Conservation (phyloP, 2,797 vertebrate genomes). For the Ceryle rudis region DNA sequence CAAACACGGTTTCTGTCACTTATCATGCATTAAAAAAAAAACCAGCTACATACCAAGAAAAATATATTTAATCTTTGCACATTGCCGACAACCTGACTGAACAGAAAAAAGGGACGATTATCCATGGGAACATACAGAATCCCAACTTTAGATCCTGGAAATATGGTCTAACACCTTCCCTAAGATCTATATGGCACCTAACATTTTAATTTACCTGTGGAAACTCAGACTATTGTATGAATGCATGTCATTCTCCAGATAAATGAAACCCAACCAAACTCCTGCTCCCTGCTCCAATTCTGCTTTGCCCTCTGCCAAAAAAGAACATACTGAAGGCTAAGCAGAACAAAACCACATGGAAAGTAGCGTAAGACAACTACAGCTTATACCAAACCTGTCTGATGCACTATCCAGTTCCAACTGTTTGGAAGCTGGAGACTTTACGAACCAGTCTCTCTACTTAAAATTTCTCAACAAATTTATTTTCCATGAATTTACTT, state of each 20-base stretch:
- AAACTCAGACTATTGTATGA: not conserved
- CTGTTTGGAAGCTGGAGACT: not conserved
- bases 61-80: not conserved
- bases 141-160: not conserved
- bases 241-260: not conserved
- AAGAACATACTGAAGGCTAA: not conserved
- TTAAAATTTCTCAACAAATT: not conserved
- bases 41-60: not conserved
- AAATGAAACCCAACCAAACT: not conserved
- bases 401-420: not conserved
- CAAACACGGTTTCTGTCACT: not conserved
- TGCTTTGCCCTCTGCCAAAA: not conserved
- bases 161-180: not conserved
- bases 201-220: not conserved
- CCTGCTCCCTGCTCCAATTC: not conserved
- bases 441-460: not conserved
- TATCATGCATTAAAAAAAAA: not conserved
- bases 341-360: not conserved
- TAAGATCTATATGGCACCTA: not conserved
- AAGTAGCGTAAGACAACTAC: not conserved
- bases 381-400: not conserved
- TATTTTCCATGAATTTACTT: not conserved
- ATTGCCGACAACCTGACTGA: not conserved
- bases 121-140: not conserved
- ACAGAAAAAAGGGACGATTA: not conserved